Conservation (phyloP, 2,113 vertebrate species). For the Elgaria multicarinata region DNA sequence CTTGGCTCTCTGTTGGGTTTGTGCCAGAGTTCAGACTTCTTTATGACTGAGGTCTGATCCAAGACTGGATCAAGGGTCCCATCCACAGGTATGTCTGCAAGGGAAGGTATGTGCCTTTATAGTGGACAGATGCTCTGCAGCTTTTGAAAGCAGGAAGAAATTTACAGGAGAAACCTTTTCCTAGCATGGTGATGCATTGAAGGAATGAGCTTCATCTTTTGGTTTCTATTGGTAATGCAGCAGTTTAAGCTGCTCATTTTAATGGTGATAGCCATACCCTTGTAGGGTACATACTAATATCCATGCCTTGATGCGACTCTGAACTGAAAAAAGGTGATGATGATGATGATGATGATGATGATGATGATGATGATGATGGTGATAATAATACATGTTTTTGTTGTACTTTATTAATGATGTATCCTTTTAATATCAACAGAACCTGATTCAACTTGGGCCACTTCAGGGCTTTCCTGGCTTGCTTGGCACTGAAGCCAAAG, state of each 20-base stretch:
- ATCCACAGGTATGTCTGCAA: neutral
- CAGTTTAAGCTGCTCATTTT: neutral
- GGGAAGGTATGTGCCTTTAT: neutral
- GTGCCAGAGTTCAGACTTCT: neutral
- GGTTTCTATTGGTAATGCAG: neutral
- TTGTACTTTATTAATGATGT: too few relatives aligned
- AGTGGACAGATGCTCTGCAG: neutral
- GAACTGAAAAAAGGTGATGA: too few relatives aligned
- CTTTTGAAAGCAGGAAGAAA: neutral
- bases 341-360: too few relatives aligned
- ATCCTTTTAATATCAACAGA: too few relatives aligned
- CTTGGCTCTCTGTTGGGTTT: neutral
- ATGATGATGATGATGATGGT: too few relatives aligned
- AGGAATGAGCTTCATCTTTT: neutral
- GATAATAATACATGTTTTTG: too few relatives aligned
- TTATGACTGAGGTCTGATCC: neutral
- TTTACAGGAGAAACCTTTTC: neutral
- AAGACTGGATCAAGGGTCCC: fast-evolving
- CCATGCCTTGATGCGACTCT: neutral
- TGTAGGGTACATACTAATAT: neutral
- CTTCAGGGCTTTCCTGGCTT: too few relatives aligned
- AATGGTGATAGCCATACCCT: neutral
- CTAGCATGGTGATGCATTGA: neutral
- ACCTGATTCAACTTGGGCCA: too few relatives aligned
- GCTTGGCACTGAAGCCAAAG: too few relatives aligned